phyloP scores from a whole-genome alignment of 2,113 vertebrate species.

The Chionomys nivalis region DNA sequence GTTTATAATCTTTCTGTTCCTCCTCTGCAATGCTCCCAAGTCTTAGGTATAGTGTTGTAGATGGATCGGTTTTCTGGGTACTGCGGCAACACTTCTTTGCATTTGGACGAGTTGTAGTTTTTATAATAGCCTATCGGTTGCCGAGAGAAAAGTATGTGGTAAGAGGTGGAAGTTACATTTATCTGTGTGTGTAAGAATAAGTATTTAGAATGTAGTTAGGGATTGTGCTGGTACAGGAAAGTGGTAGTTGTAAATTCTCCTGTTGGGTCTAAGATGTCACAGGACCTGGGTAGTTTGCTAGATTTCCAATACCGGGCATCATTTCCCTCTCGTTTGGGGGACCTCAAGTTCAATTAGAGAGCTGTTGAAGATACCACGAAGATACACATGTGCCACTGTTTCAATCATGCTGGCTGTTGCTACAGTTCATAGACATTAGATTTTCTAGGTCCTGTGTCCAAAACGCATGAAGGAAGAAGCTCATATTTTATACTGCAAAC shows the following conservation, averaged over 20 bases:
- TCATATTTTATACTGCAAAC: neutral
- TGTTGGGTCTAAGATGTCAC: neutral
- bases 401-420: neutral
- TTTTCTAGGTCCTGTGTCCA: neutral
- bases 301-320: neutral
- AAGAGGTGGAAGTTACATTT: neutral
- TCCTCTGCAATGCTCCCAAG: neutral
- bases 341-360: neutral
- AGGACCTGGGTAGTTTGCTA: neutral
- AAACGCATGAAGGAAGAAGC: neutral
- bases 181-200: neutral
- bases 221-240: neutral
- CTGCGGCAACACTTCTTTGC: neutral
- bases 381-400: neutral
- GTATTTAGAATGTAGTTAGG: neutral
- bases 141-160: neutral
- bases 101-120: neutral
- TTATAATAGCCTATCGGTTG: neutral
- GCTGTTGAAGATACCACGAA: neutral
- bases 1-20: neutral
- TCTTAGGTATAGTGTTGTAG: neutral
- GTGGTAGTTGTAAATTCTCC: neutral
- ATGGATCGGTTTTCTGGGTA: neutral
- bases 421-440: neutral
- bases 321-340: neutral